Base-by-base conservation (phyloP, 2,113 vertebrate species). In the Perccottus glenii region DNA sequence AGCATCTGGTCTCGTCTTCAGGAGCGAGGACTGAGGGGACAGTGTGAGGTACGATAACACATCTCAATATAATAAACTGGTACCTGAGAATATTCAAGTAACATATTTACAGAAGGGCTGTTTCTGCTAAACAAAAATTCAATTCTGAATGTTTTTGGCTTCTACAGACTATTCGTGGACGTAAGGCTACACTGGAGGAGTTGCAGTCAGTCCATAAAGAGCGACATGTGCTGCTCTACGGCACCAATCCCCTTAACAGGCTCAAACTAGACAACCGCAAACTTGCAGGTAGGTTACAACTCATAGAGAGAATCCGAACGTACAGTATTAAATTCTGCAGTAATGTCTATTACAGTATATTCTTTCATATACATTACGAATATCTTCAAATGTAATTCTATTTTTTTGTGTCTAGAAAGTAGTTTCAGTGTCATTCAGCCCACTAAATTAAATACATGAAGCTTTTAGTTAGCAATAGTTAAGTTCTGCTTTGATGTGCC, bases 1-100 rank as follows among this genome's bases (percentile, higher is more conserved):
- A 98, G 96, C 88, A 98, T 99, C 90, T 99, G 96, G 96, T 98
- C 97, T 32, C 90, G 97, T 1, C 91, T 99, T 62, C 96, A 97
- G 88, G 96, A 98, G 88, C 87, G 96, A 14, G 96, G 97, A 0
- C 93, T 98, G 47, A 92, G 94, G 75, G 91, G 92, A 78, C 95
- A 94, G 88, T 99, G 97, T 6, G 95, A 97, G 96, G 97, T 99
- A 90, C 12, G 9, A 12, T 43, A 5, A 0, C 38, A n/a, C n/a
- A n/a, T n/a, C n/a, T 15, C 40, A 10, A 36, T 35, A 11, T 36
- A 38, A 4, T 3, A 43, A 1, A 6, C 6, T 8, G 1, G 42
- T 11, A 6, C 6, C 6, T 43, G 10, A 43, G 10, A 1, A 6
- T 8, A 6, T 8, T 11, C 42, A 8, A 43, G 10, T 8, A 8